Percentiles rank a stretch among this genome's conserved stretches.
Evolutionary conservation across 2,888 invertebrate species (phyloP).

Genomic region (Aphrophora alni): DNA sequence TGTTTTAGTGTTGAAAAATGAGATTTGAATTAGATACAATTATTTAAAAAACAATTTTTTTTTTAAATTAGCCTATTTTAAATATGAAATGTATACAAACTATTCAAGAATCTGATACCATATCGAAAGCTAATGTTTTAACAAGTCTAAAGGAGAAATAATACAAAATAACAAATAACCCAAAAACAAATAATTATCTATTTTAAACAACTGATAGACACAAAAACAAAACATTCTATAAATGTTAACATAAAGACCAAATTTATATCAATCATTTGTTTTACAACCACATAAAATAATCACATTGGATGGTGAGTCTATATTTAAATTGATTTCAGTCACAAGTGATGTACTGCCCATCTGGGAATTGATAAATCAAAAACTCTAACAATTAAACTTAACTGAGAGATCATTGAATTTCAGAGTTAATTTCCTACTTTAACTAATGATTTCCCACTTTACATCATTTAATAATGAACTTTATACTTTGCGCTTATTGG

Average conservation of each 20-base stretch:
- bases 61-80: too few species aligned
- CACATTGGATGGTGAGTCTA: not conserved
- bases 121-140: too few species aligned
- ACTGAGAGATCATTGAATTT: not conserved
- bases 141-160: not conserved
- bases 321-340: not conserved
- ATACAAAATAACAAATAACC: not conserved
- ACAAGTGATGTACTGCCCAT: not conserved
- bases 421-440: not conserved
- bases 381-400: not conserved
- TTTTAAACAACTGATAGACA: not conserved
- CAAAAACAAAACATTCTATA: not conserved
- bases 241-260: not conserved
- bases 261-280: not conserved
- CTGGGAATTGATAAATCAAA: not conserved
- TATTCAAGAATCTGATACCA: too few species aligned
- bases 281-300: not conserved
- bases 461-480: not conserved
- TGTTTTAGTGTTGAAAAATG: too few species aligned
- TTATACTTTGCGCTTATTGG: too few species aligned
- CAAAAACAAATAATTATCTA: constrained; percentile 1
- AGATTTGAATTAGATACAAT: too few species aligned
- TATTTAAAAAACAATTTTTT: too few species aligned
- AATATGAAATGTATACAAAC: too few species aligned
- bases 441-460: too few species aligned